Percentiles rank a stretch among this genome's conserved stretches.
phyloP scores from a whole-genome alignment of 2,113 vertebrate genomes.

The Melanerpes formicivorus region DNA sequence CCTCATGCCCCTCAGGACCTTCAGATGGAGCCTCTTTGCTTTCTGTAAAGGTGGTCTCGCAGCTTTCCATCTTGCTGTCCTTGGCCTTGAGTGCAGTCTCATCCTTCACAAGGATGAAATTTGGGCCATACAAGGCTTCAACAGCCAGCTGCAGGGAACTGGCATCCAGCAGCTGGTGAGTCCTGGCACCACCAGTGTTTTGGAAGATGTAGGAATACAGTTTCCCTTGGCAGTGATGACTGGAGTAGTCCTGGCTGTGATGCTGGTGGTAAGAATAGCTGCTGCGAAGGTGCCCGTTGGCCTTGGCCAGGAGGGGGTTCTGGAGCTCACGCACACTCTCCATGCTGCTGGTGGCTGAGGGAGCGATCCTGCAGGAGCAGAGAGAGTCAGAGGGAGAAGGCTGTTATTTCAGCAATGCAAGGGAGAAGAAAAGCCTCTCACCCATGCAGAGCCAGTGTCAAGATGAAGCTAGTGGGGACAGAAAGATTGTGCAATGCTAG shows the following conservation, averaged over 20 bases:
- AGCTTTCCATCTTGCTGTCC: conserved; percentile 90
- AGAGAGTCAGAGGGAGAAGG: not conserved
- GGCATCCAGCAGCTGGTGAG: conserved; percentile 90
- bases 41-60: conserved; percentile 94
- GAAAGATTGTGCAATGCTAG: not conserved
- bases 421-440: not conserved
- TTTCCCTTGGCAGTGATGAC: conserved; percentile 82
- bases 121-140: conserved; percentile 89
- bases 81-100: conserved; percentile 85
- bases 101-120: conserved; percentile 88
- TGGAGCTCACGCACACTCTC: conserved; percentile 93
- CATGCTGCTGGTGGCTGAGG: conserved; percentile 68
- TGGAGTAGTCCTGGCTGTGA: conserved; percentile 74
- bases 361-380: conserved; percentile 9
- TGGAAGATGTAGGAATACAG: conserved; percentile 88
- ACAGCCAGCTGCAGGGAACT: conserved; percentile 90
- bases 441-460: not conserved
- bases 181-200: conserved; percentile 70
- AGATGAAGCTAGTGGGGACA: not conserved
- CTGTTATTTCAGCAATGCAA: not conserved
- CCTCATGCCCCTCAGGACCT: conserved; percentile 70
- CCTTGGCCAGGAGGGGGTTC: conserved; percentile 89
- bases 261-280: conserved; percentile 82
- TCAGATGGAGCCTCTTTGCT: conserved; percentile 79
- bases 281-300: conserved; percentile 81